phyloP scores from a whole-genome alignment of 2,113 vertebrate genomes.

The Bothrops jararaca region DNA sequence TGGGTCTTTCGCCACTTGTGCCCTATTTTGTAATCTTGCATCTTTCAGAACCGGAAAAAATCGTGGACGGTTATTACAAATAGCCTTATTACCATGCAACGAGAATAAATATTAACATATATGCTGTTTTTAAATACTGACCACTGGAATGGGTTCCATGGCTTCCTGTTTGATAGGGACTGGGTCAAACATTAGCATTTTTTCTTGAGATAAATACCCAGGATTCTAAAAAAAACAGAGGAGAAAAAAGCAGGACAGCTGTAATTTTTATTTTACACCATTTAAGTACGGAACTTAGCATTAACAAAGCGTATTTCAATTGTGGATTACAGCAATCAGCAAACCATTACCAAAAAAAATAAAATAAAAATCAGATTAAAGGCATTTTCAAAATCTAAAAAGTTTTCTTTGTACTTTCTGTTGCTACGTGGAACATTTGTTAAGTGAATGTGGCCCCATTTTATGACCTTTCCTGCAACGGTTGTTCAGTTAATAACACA shows the following conservation, averaged over 20 bases:
- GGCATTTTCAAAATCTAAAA: not conserved
- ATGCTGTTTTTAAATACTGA: conserved; percentile 62
- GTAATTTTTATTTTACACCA: not conserved
- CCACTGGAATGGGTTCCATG: conserved; percentile 86
- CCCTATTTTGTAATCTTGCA: not conserved
- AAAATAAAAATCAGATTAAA: not conserved
- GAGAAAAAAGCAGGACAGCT: not conserved
- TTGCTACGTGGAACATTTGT: too few relatives aligned
- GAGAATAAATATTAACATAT: not conserved
- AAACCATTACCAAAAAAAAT: not conserved
- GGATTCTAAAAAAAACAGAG: conserved; percentile 43
- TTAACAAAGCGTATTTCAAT: not conserved
- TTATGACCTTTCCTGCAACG: too few relatives aligned
- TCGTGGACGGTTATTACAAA: not conserved
- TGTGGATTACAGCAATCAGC: not conserved
- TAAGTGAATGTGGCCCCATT: too few relatives aligned
- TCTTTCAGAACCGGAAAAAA: not conserved
- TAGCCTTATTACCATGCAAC: not conserved
- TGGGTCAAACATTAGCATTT: conserved; percentile 97
- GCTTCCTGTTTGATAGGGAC: conserved; percentile 88
- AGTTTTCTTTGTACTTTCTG: not conserved
- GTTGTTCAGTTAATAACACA: too few relatives aligned
- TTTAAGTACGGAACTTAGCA: not conserved
- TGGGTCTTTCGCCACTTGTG: not conserved
- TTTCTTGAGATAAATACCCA: conserved; percentile 62